Conservation (phyloP, 2,113 vertebrate species). For the Equus przewalskii region DNA sequence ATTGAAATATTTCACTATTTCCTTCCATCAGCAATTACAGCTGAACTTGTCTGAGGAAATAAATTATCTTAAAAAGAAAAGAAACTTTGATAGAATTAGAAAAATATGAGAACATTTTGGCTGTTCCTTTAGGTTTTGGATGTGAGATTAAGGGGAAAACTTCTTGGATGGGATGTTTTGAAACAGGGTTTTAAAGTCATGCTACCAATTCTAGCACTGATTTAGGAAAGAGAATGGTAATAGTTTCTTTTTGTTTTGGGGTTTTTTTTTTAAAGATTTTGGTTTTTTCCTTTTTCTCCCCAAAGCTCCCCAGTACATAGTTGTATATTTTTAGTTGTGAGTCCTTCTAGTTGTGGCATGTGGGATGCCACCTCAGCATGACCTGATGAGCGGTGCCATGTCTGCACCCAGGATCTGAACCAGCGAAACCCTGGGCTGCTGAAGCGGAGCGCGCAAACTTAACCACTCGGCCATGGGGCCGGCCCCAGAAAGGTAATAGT, state of each 20-base stretch:
- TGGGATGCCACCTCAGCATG: no score
- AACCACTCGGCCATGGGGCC: no score
- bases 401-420: no score
- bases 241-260: not conserved
- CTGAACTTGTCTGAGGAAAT: constrained; percentile 41
- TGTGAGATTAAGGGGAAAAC: not conserved
- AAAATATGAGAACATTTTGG: not conserved
- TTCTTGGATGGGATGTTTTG: not conserved
- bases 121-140: not conserved
- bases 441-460: no score
- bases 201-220: not conserved
- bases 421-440: no score
- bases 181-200: not conserved
- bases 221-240: not conserved
- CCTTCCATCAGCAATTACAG: not conserved
- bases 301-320: no score
- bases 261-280: no score
- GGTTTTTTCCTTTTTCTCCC: no score
- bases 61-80: constrained; percentile 38
- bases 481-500: not conserved
- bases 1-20: constrained; percentile 49
- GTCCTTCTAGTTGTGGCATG: no score
- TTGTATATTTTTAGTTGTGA: no score
- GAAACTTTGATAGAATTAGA: constrained; percentile 27
- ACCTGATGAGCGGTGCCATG: no score